Evolutionary conservation across 2,797 vertebrate genomes (phyloP).

Genomic region (Poliocrania exsul): DNA sequence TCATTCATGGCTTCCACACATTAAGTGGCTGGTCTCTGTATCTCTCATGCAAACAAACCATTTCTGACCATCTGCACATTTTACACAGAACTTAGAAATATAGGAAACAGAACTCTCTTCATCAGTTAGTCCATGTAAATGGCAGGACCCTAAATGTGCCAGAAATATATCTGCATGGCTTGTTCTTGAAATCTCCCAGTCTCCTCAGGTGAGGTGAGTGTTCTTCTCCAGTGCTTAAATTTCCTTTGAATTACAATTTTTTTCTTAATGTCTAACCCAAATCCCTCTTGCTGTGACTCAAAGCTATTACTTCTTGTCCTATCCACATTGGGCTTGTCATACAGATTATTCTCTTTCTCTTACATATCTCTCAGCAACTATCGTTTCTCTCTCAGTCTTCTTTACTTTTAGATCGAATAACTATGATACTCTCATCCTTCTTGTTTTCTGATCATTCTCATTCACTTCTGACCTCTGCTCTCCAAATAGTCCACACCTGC

Average conservation of each 20-base stretch:
- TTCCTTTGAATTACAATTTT: neutral
- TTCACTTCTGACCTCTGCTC: neutral
- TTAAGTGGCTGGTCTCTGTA: neutral
- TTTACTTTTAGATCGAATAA: neutral
- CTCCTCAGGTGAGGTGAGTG: neutral
- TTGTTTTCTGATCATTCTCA: neutral
- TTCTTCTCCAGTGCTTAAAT: constrained; percentile 14
- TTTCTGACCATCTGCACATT: neutral
- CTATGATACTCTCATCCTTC: neutral
- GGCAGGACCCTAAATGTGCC: neutral
- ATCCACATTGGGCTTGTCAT: constrained; percentile 56
- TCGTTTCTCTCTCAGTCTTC: neutral
- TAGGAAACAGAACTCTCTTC: neutral
- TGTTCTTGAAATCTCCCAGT: neutral
- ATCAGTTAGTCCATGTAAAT: neutral
- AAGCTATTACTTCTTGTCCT: constrained; percentile 39
- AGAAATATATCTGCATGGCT: neutral
- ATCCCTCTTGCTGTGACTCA: constrained; percentile 51
- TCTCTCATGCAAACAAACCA: neutral
- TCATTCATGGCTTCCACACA: neutral
- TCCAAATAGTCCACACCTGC: neutral
- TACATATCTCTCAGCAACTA: constrained; percentile 26
- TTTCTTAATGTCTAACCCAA: constrained; percentile 13
- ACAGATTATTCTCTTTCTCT: constrained; percentile 40
- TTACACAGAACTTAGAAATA: neutral